Conservation (phyloP, 2,113 vertebrate genomes). For the Opisthocomus hoazin region DNA sequence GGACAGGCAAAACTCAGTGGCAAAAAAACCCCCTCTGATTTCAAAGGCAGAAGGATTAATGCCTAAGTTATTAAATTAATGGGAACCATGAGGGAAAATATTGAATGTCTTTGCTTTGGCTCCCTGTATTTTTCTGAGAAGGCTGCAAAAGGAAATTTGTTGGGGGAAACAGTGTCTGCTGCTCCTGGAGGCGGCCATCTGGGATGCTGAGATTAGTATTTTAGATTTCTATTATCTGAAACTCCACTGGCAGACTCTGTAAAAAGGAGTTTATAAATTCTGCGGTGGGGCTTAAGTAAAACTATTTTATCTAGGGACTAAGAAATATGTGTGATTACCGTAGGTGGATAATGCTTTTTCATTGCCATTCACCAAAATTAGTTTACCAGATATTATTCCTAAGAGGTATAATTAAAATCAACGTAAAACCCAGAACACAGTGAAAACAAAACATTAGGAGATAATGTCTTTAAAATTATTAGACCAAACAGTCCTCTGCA, state of each 20-base stretch:
- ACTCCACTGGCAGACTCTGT: background rate
- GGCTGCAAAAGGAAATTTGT: slow-evolving; percentile 11
- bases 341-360: slow-evolving; percentile 35
- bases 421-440: slow-evolving; percentile 47
- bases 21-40: background rate
- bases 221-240: slow-evolving; percentile 33
- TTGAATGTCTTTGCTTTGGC: background rate
- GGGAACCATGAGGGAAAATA: background rate
- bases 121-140: background rate
- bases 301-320: slow-evolving; percentile 28
- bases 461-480: slow-evolving; percentile 44
- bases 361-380: slow-evolving; percentile 27
- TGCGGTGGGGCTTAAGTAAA: slow-evolving; percentile 31
- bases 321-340: slow-evolving; percentile 54
- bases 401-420: slow-evolving; percentile 65
- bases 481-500: slow-evolving; percentile 14
- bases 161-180: background rate
- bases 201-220: slow-evolving; percentile 18
- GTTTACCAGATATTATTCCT: slow-evolving; percentile 59
- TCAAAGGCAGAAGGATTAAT: background rate
- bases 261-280: slow-evolving; percentile 30
- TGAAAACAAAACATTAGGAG: slow-evolving; percentile 52
- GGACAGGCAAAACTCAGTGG: background rate
- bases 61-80: background rate
- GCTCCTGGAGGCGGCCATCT: slow-evolving; percentile 5